A percentile compares a stretch with the other conserved stretches of the same genome.
phyloP scores from a whole-genome alignment of 2,888 invertebrate species.

The Beris chalybata region DNA sequence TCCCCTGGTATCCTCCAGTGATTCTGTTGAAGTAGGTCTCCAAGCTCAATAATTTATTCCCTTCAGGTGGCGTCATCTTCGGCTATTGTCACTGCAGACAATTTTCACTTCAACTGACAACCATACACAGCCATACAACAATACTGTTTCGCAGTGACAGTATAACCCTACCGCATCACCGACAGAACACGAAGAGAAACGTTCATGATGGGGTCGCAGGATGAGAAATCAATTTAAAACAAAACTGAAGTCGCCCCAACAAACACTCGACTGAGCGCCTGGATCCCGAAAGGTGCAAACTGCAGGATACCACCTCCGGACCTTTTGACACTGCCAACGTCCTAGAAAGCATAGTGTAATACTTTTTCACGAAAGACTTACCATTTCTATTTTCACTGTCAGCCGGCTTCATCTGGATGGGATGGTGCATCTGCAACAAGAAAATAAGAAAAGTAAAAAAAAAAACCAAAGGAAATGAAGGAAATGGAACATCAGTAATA shows the following conservation, averaged over 20 bases:
- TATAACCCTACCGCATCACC: neutral
- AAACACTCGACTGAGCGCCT: slow-evolving; percentile 14
- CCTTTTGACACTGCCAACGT: neutral
- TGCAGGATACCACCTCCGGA: neutral
- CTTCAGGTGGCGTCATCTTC: slow-evolving; percentile 1
- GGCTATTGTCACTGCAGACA: slow-evolving; percentile 14
- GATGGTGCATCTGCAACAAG: slow-evolving; percentile 94
- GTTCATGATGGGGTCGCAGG: slow-evolving; percentile 21
- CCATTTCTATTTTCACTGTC: slow-evolving; percentile 99
- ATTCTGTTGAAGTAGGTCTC: neutral
- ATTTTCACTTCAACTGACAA: slow-evolving; percentile 15
- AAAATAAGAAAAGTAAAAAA: slow-evolving; percentile 42
- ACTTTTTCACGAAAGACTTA: slow-evolving; percentile 62
- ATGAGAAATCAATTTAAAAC: slow-evolving; percentile 38
- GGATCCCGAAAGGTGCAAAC: slow-evolving; percentile 26
- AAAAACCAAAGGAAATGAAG: slow-evolving; percentile 19
- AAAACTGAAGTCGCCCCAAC: slow-evolving; percentile 26
- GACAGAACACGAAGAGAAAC: slow-evolving; percentile 1
- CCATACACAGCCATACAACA: neutral
- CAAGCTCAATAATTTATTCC: neutral
- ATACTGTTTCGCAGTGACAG: neutral
- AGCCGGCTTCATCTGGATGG: slow-evolving; percentile 99
- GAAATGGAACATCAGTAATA: slow-evolving; percentile 21
- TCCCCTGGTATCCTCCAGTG: neutral
- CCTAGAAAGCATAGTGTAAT: slow-evolving; percentile 13